These are phyloP conservation scores for Hydrocynus forskahlii DNA, from an alignment of 2,797 vertebrate genomes.

Conservation along the genomic window DNA sequence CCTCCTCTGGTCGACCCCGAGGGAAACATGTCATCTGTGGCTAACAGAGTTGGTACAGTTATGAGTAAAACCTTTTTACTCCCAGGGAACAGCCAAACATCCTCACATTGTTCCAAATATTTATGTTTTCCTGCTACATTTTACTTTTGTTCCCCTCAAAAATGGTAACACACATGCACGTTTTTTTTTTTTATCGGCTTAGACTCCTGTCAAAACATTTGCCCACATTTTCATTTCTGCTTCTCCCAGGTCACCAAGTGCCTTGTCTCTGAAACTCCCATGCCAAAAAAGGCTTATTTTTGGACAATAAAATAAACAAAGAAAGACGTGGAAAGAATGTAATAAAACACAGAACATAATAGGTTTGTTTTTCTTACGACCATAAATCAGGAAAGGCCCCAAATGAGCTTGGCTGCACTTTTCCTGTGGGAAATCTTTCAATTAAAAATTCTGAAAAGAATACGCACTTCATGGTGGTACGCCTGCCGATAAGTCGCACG, in stretches of 20 bases:
- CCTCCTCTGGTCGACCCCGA: too few species aligned
- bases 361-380: neutral
- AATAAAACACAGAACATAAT: neutral
- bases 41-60: too few species aligned
- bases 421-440: neutral
- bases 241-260: neutral
- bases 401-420: neutral
- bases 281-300: slow-evolving; percentile 27
- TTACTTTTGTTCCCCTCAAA: too few species aligned
- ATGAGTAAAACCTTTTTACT: too few species aligned
- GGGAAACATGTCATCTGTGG: too few species aligned
- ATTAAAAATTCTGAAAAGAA: slow-evolving; percentile 2
- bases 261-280: slow-evolving; percentile 3
- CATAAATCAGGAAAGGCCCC: neutral
- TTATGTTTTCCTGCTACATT: too few species aligned
- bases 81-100: too few species aligned
- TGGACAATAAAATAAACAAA: slow-evolving; percentile 9
- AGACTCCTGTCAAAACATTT: neutral
- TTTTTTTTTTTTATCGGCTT: neutral
- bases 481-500: neutral
- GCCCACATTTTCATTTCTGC: slow-evolving; percentile 15
- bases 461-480: neutral
- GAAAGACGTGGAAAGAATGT: neutral
- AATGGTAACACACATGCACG: neutral
- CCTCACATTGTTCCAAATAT: too few species aligned